A percentile compares a stretch with the other conserved stretches of the same genome.
These are phyloP conservation scores for Thymelicus lineola DNA, from an alignment of 2,888 invertebrate genomes.

Conservation along the genomic window DNA sequence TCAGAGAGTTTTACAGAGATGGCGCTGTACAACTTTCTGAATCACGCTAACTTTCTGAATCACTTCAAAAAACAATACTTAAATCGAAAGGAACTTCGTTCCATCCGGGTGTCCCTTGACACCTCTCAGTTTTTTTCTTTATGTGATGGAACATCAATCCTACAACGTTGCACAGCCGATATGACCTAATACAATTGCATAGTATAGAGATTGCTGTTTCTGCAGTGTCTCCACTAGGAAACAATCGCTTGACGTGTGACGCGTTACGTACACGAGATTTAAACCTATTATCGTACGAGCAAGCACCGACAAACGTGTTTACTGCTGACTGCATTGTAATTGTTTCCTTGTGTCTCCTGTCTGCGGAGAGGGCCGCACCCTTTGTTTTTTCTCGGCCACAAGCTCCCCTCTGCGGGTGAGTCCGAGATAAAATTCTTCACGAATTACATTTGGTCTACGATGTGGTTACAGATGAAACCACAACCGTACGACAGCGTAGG, in stretches of 20 bases:
- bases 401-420: slow-evolving; percentile 11
- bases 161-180: too few species aligned
- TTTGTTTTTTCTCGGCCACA: slow-evolving; percentile 33
- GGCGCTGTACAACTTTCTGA: too few species aligned
- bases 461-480: background rate
- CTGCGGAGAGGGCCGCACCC: slow-evolving; percentile 21
- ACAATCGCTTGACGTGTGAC: background rate
- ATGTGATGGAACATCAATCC: too few species aligned
- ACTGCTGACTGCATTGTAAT: slow-evolving; percentile 22
- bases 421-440: slow-evolving; percentile 2
- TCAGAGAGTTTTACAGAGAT: too few species aligned
- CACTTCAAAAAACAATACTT: too few species aligned
- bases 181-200: too few species aligned
- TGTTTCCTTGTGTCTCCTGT: slow-evolving; percentile 21
- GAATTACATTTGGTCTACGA: background rate
- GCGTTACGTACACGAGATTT: background rate
- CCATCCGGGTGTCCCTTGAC: too few species aligned
- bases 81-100: too few species aligned
- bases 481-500: too few species aligned
- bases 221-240: background rate
- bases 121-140: too few species aligned
- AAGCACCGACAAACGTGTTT: slow-evolving; percentile 20
- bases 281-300: slow-evolving; percentile 26
- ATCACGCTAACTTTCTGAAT: too few species aligned
- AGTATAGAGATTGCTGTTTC: too few species aligned